Evolutionary conservation across 2,888 invertebrate genomes (phyloP).

Genomic region (Agrotis exclamationis): DNA sequence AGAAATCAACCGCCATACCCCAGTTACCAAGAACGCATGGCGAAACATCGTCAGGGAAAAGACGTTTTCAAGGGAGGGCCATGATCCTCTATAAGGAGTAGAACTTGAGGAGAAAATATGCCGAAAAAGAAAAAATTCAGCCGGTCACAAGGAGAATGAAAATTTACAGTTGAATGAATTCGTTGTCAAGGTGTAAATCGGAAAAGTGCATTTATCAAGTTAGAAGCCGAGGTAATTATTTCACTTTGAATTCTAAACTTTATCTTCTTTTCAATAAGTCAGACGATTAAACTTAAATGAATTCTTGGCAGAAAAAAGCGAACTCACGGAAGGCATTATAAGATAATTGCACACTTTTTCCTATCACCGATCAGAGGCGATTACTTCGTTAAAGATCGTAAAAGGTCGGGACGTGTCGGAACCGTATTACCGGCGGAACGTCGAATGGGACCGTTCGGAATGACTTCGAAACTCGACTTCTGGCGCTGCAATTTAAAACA

Average conservation of each 20-base stretch:
- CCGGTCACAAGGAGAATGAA: background rate
- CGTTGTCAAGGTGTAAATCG: too few relatives aligned
- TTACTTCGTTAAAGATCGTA: constrained; percentile 74
- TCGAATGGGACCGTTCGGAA: constrained; percentile 71
- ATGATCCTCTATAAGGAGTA: too few relatives aligned
- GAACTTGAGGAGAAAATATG: background rate
- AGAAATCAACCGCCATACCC: background rate
- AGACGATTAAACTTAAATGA: constrained; percentile 24
- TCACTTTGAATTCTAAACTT: background rate
- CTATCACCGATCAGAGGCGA: constrained; percentile 66
- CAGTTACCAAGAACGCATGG: too few relatives aligned
- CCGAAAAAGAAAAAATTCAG: background rate
- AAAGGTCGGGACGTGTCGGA: constrained; percentile 75
- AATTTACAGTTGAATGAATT: too few relatives aligned
- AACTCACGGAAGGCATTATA: constrained; percentile 42
- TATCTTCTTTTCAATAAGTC: background rate
- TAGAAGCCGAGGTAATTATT: background rate
- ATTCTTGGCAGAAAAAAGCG: constrained; percentile 22
- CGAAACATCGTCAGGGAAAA: too few relatives aligned
- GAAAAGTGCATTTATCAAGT: background rate
- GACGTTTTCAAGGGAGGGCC: too few relatives aligned
- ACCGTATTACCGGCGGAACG: constrained; percentile 73
- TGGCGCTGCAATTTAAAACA: constrained; percentile 81
- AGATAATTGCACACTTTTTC: constrained; percentile 67
- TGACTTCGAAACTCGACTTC: constrained; percentile 77